Evolutionary conservation across 1,140 invertebrate species (phyloP).

Genomic region (Contarinia nasturtii): DNA sequence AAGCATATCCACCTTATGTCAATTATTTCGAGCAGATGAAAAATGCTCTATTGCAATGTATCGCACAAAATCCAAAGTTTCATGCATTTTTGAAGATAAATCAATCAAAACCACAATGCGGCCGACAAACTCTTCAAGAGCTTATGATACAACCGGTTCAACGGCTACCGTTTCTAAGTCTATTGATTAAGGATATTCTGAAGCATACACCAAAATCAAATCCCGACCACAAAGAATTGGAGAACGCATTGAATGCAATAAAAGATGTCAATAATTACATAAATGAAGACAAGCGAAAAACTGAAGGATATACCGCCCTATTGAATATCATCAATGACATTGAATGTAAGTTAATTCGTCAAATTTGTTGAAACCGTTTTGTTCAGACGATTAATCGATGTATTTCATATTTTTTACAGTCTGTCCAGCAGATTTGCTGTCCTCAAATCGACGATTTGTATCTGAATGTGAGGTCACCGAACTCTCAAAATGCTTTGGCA

Average conservation of each 20-base stretch:
- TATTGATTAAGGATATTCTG: conserved; percentile 52
- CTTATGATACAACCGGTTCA: conserved; percentile 92
- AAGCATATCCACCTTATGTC: conserved; percentile 91
- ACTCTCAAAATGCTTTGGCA: conserved; percentile 63
- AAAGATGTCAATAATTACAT: conserved; percentile 89
- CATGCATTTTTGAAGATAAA: conserved; percentile 94
- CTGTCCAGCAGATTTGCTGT: conserved; percentile 61
- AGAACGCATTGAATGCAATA: conserved; percentile 67
- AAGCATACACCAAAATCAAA: conserved; percentile 77
- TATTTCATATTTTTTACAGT: conserved; percentile 8
- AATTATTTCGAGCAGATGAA: conserved; percentile 97
- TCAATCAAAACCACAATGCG: conserved; percentile 82
- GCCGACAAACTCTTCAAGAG: conserved; percentile 82
- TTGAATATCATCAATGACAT: conserved; percentile 97
- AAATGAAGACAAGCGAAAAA: conserved; percentile 91
- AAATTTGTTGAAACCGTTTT: conserved; percentile 67
- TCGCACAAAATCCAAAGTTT: conserved; percentile 78
- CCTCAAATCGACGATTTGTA: conserved; percentile 77
- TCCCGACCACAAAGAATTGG: conserved; percentile 64
- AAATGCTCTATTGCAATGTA: conserved; percentile 75
- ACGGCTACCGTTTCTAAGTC: conserved; percentile 44
- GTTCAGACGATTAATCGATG: too few species aligned
- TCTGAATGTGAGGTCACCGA: conserved; percentile 76
- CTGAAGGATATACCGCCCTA: conserved; percentile 83
- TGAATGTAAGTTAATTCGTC: too few species aligned